phyloP scores from a whole-genome alignment of 2,113 vertebrate genomes.

The Sinocyclocheilus maitianheensis region DNA sequence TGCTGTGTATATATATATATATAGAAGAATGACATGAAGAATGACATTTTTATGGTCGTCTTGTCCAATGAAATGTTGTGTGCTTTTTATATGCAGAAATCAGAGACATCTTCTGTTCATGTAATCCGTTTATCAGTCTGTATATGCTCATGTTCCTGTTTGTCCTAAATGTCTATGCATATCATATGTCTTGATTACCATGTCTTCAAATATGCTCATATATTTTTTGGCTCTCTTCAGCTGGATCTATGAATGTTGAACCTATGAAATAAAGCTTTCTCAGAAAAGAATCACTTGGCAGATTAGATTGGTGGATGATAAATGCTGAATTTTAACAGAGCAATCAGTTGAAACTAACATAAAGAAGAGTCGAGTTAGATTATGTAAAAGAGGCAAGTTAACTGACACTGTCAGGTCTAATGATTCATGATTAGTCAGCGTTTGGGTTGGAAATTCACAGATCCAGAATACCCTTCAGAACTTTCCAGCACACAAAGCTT shows the following conservation, averaged over 20 bases:
- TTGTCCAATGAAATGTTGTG: neutral
- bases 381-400: neutral
- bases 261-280: slow-evolving; percentile 31
- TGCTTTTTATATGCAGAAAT: neutral
- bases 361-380: neutral
- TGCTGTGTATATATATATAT: neutral
- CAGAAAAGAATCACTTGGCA: neutral
- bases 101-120: neutral
- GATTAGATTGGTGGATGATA: neutral
- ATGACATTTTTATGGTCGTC: neutral
- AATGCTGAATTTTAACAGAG: neutral
- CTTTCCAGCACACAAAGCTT: slow-evolving; percentile 10
- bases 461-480: neutral
- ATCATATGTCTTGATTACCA: neutral
- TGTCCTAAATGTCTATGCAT: neutral
- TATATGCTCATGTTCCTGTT: slow-evolving; percentile 11
- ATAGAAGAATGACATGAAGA: neutral
- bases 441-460: slow-evolving; percentile 17
- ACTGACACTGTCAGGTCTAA: neutral
- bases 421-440: neutral
- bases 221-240: slow-evolving; percentile 14
- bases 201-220: neutral
- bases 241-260: slow-evolving; percentile 14
- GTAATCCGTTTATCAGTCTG: slow-evolving; percentile 13
- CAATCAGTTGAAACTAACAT: neutral